phyloP scores from a whole-genome alignment of 2,113 vertebrate genomes.

The Okapia johnstoni region DNA sequence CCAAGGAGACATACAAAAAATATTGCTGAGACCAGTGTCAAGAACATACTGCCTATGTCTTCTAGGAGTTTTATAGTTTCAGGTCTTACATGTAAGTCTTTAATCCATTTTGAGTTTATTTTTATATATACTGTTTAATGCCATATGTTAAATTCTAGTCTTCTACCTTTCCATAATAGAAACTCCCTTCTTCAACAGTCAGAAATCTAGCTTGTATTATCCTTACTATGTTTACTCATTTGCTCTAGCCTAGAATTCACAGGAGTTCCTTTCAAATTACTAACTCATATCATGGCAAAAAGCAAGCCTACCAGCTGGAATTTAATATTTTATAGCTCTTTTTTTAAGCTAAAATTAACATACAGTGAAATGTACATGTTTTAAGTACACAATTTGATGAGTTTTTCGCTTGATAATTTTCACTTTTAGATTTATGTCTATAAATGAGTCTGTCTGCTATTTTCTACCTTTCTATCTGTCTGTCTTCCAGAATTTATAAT shows the following conservation, averaged over 20 bases:
- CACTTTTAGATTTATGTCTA: background rate
- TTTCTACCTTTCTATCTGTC: background rate
- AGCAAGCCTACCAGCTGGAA: background rate
- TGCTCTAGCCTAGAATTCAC: background rate
- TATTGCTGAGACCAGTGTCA: background rate
- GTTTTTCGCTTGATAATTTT: background rate
- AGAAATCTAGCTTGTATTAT: background rate
- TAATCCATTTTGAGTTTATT: background rate
- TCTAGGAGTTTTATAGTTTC: background rate
- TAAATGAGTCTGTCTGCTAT: background rate
- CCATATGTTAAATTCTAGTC: background rate
- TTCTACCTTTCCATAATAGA: background rate
- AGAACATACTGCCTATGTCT: background rate
- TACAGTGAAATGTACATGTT: background rate
- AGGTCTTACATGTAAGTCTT: background rate
- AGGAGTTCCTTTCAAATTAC: background rate
- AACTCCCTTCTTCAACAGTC: background rate
- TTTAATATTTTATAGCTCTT: background rate
- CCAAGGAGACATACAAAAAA: background rate
- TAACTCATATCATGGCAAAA: background rate
- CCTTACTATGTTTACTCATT: background rate
- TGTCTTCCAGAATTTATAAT: background rate
- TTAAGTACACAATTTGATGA: background rate
- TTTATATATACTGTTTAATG: background rate
- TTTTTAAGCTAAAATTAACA: background rate